These are phyloP conservation scores for Podarcis siculus DNA, from an alignment of 2,797 vertebrate species.

Conservation along the genomic window DNA sequence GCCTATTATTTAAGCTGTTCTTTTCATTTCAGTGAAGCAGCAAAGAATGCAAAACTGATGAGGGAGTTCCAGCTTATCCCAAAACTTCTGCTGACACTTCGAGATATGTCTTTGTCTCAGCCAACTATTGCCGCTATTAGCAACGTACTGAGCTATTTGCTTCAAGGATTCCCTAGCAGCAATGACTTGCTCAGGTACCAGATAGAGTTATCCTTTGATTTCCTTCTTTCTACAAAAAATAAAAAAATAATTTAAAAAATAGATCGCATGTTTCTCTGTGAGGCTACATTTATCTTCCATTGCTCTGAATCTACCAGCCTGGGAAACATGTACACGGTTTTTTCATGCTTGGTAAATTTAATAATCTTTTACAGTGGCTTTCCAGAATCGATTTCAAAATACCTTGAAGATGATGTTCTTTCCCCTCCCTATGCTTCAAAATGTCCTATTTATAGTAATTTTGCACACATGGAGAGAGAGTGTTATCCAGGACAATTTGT, in stretches of 20 bases:
- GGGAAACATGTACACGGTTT: neutral
- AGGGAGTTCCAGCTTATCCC: constrained; percentile 96
- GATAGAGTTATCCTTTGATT: neutral
- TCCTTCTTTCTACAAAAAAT: neutral
- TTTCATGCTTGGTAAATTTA: neutral
- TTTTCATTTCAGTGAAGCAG: constrained; percentile 86
- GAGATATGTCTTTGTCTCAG: constrained; percentile 93
- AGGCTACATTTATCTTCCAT: neutral
- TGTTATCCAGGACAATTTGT: neutral
- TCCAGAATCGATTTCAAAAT: neutral
- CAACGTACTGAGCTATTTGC: constrained; percentile 92
- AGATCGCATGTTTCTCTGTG: neutral
- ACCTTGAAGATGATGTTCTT: neutral
- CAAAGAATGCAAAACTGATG: constrained; percentile 95
- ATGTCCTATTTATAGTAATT: neutral
- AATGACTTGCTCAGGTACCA: constrained; percentile 92
- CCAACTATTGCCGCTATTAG: constrained; percentile 94
- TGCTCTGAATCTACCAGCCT: neutral
- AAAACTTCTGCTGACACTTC: constrained; percentile 90
- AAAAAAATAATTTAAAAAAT: neutral
- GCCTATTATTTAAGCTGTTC: neutral
- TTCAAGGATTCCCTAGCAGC: constrained; percentile 94
- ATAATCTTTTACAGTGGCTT: neutral
- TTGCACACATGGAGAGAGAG: no score
- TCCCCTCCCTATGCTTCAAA: neutral